A percentile compares a stretch with the other conserved stretches of the same genome.
phyloP scores from a whole-genome alignment of 2,888 invertebrate species.

The Polymixis flavicincta region DNA sequence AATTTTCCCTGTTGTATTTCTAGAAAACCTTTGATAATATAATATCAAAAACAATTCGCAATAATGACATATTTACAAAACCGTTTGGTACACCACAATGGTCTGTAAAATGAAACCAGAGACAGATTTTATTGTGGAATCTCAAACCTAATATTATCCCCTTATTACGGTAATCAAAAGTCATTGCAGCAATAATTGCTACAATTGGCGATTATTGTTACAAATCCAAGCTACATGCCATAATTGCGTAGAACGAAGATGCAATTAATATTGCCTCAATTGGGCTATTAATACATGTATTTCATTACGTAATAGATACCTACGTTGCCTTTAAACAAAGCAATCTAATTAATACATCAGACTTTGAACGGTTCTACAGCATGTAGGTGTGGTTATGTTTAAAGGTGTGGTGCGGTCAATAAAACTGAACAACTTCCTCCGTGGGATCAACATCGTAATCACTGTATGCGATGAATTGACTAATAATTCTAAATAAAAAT shows the following conservation, averaged over 20 bases:
- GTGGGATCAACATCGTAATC: no score
- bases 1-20: neutral
- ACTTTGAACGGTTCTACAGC: neutral
- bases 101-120: slow-evolving; percentile 48
- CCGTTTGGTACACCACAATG: slow-evolving; percentile 36
- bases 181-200: slow-evolving; percentile 43
- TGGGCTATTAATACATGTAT: neutral
- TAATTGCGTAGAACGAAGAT: slow-evolving; percentile 8
- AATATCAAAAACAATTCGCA: neutral
- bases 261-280: slow-evolving; percentile 13
- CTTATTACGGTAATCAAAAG: slow-evolving; percentile 53
- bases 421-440: no score
- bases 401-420: no score
- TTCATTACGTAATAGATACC: neutral
- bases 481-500: no score
- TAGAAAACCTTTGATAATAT: neutral
- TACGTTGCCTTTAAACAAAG: neutral
- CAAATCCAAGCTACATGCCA: slow-evolving; percentile 26
- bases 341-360: neutral
- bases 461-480: no score
- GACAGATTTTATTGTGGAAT: slow-evolving; percentile 38
- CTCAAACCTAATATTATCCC: slow-evolving; percentile 22
- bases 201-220: slow-evolving; percentile 42
- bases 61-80: slow-evolving; percentile 32
- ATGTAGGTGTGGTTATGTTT: no score